Evolutionary conservation across 2,113 vertebrate species (phyloP), one percentile per base, ranked within the genome.

Genomic region (Lutjanus erythropterus): DNA sequence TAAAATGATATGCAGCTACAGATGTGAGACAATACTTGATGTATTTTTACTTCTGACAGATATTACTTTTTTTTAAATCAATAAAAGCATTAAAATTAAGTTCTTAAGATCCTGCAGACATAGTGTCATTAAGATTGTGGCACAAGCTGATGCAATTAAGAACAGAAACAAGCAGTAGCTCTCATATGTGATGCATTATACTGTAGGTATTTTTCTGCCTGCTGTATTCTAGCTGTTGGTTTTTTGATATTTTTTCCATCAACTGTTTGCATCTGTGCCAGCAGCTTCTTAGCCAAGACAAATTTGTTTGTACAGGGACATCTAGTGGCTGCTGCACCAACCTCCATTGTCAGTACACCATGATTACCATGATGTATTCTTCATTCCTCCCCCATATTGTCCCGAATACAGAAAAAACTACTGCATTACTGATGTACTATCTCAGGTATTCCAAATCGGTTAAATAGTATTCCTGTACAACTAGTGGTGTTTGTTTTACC

Each of bases 291-390:
- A 46, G 12, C 12, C 18, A 37, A 47, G 12, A 35, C 29, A 15
- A 15, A 50, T 10, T 7, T 74, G 47, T 64, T 31, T 18, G 25
- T n/a, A 55, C 3, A 35, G 73, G 15, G 60, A 75, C 73, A 75
- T 66, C 49, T 75, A 66, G 61, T 66, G 61, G 61, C 39, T 50
- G 9, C 31, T 37, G 44, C 29, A 44, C 9, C 4, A 23, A 21
- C 11, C 19, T 33, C 35, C 3, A 23, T 35, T 25, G 27, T 15
- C 46, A 61, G 11, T 11, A 19, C 50, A 41, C 6, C 9, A 59
- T 8, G 2, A 35, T 23, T 4, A 35, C 27, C 50, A 41, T 35
- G 25, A 9, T 41, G 35, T 53, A 25, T 39, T 4, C 39, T 70
- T n/a, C 31, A 46, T 12, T 56, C 16, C 3, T 41, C 3, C 47